These are phyloP conservation scores for Leptopilina syphax DNA, from an alignment of 2,888 invertebrate species.

Conservation along the genomic window DNA sequence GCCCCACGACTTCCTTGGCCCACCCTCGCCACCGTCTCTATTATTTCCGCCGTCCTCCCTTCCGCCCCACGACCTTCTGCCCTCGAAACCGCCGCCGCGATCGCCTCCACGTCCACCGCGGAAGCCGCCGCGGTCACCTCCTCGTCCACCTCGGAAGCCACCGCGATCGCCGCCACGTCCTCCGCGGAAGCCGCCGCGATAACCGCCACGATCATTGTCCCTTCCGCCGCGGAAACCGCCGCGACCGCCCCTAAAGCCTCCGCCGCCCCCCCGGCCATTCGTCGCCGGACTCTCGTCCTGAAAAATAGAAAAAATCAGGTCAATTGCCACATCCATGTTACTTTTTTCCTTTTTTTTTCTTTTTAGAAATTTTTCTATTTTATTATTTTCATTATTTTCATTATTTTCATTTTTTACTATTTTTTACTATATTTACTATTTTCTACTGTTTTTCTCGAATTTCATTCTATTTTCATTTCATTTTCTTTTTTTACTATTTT, in stretches of 20 bases:
- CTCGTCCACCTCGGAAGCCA: constrained; percentile 61
- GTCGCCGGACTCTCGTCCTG: constrained; percentile 74
- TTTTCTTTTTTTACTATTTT: no score
- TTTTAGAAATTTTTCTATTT: no score
- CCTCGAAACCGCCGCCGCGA: constrained; percentile 58
- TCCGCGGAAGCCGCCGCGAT: constrained; percentile 65
- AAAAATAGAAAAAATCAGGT: constrained; percentile 72
- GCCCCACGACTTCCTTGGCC: constrained; percentile 53
- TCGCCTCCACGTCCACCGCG: constrained; percentile 64
- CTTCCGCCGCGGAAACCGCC: constrained; percentile 56
- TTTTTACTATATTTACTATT: no score
- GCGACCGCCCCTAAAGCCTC: constrained; percentile 74
- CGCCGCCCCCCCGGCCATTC: constrained; percentile 65
- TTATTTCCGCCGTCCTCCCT: constrained; percentile 61
- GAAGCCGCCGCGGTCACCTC: constrained; percentile 64
- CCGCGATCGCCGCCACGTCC: constrained; percentile 67
- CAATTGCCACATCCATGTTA: constrained; percentile 62
- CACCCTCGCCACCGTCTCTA: constrained; percentile 61
- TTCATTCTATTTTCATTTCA: no score
- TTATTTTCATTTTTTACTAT: no score
- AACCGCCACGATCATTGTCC: constrained; percentile 60
- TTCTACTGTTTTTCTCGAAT: no score
- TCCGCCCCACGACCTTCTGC: constrained; percentile 57
- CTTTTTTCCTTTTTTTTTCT: constrained; percentile 24
- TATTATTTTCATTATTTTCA: no score